Conservation (phyloP, 2,888 invertebrate genomes). For the Hypomecis atomaria region DNA sequence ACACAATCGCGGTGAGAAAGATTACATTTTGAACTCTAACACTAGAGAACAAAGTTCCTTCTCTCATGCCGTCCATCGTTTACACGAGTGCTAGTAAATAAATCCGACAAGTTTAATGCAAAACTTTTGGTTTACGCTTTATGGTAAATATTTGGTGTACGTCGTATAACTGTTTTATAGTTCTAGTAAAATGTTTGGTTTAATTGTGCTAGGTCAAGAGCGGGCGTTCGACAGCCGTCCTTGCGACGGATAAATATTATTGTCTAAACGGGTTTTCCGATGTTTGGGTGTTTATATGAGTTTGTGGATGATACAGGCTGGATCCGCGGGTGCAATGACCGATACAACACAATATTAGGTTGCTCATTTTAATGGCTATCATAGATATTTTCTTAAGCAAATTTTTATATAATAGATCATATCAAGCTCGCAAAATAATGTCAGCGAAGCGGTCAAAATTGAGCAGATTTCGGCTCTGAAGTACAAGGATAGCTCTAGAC, state of each 20-base stretch:
- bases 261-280: slow-evolving; percentile 83
- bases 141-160: slow-evolving; percentile 85
- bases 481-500: no score
- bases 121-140: slow-evolving; percentile 84
- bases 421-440: no score
- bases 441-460: no score
- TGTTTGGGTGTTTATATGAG: slow-evolving; percentile 75
- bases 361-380: slow-evolving; percentile 6
- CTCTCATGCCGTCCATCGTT: slow-evolving; percentile 54
- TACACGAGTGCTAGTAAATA: slow-evolving; percentile 75
- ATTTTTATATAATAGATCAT: no score
- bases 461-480: no score
- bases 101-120: slow-evolving; percentile 82
- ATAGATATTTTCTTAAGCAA: not conserved
- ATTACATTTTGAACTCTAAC: slow-evolving; percentile 39
- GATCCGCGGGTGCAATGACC: slow-evolving; percentile 62
- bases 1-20: slow-evolving; percentile 2
- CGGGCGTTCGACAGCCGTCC: slow-evolving; percentile 83
- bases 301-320: slow-evolving; percentile 66
- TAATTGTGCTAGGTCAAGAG: slow-evolving; percentile 84
- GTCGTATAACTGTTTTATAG: slow-evolving; percentile 83
- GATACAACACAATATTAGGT: slow-evolving; percentile 27
- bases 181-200: slow-evolving; percentile 83
- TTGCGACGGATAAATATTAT: slow-evolving; percentile 83
- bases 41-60: slow-evolving; percentile 50